Base-by-base conservation (phyloP, 2,797 vertebrate genomes). In the Hemibagrus guttatus region DNA sequence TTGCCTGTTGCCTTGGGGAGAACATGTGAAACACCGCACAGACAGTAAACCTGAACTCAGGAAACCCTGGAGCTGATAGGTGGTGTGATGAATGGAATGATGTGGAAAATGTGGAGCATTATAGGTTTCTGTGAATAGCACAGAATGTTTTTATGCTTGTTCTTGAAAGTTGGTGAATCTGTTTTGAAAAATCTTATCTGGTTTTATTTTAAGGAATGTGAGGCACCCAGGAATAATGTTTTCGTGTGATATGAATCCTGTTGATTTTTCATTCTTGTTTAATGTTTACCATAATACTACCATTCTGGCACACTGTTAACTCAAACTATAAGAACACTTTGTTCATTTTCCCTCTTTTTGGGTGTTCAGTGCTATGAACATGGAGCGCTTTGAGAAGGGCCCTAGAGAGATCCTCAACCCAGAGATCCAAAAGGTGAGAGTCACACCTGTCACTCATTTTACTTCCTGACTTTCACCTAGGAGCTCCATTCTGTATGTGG, bases 311-410 rank as follows among this genome's bases (percentile, higher is more conserved):
- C n/a, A 31, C 0, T 19, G 28, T 21, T 58, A 58, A n/a, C 1
- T 31, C 17, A 6, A 52, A 11, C 26, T 9, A 17, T 52, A 54
- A 75, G 14, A 54, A 28, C 72, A 56, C 49, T 28, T n/a, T 54
- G 39, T 13, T 86, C n/a, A 52, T 85, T 6, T 69, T 28, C 85
- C 1, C 84, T 28, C 69, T 46, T 85, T 87, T 58, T 52, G 80
- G 59, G 39, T 3, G 95, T 94, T 83, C 93, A 99, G 98, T 96
- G 98, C 98, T 93, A 99, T 99, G 98, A 98, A 96, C 94, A 96
- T 99, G 94, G 97, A 99, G 92, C 96, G 97, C 93, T 99, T 99
- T 92, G 98, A 99, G 91, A 98, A 96, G 93, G 97, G 97, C 89
- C 98, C 98, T 71, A 95, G 97, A 92, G 98, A 99, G 93, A 98